Evolutionary conservation across 2,113 vertebrate genomes (phyloP).

Genomic region (Polypterus bichir): DNA sequence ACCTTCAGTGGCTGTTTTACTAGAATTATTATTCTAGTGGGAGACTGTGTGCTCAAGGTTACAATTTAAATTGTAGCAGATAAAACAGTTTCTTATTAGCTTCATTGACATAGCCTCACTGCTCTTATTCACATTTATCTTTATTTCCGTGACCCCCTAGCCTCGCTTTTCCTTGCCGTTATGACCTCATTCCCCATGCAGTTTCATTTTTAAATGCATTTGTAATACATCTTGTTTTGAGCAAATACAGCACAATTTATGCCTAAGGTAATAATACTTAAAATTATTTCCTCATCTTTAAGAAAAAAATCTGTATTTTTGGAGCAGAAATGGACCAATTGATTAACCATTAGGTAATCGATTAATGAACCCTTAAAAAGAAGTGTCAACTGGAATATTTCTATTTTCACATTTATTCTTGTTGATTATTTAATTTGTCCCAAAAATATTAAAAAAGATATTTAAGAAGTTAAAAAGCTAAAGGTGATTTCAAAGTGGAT

Average conservation of each 20-base stretch:
- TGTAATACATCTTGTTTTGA: constrained; percentile 49
- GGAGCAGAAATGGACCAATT: too few relatives aligned
- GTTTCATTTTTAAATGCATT: constrained; percentile 53
- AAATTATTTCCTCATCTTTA: too few relatives aligned
- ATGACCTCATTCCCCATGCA: constrained; percentile 56
- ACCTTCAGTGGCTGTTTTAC: constrained; percentile 36
- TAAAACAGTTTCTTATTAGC: constrained; percentile 81
- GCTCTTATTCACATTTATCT: constrained; percentile 63
- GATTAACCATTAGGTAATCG: too few relatives aligned
- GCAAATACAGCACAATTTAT: constrained; percentile 9
- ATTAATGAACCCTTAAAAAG: too few relatives aligned
- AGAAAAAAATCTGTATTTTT: too few relatives aligned
- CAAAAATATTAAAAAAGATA: too few relatives aligned
- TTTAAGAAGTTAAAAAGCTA: too few relatives aligned
- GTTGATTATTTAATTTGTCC: too few relatives aligned
- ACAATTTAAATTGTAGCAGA: constrained; percentile 70
- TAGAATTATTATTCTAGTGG: constrained; percentile 69
- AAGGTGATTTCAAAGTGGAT: too few relatives aligned
- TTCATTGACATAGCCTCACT: constrained; percentile 58
- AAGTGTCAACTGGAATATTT: too few relatives aligned
- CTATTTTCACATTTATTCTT: too few relatives aligned
- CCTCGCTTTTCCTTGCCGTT: constrained; percentile 43
- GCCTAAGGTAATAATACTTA: too few relatives aligned
- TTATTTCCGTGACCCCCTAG: constrained; percentile 59
- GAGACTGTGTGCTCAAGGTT: constrained; percentile 78